phyloP scores from a whole-genome alignment of 92 coral and sea anemone species.

The Epizoanthus fatuus region DNA sequence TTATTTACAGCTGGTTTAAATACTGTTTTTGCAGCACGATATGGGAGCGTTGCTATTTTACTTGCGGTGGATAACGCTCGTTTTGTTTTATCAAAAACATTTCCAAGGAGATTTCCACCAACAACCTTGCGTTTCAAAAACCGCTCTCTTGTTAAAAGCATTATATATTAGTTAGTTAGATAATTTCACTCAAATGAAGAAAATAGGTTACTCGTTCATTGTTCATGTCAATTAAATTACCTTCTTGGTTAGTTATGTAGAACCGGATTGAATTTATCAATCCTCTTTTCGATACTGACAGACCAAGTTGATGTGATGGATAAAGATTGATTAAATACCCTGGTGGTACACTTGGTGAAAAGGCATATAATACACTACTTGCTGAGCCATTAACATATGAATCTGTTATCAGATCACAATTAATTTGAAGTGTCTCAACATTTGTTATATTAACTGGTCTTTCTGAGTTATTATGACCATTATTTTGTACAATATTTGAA shows the following conservation, averaged over 20 bases:
- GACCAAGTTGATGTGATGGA: too few species aligned
- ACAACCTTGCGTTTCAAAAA: constrained; percentile 2
- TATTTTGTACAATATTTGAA: not conserved
- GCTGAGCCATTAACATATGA: not conserved
- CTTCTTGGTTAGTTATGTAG: not conserved
- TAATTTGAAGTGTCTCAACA: not conserved
- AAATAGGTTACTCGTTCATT: constrained; percentile 17
- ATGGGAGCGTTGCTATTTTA: not conserved
- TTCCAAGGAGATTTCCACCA: constrained; percentile 4
- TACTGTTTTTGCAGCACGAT: not conserved
- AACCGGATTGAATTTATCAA: not conserved
- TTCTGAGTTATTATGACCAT: constrained; percentile 23
- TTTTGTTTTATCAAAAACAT: not conserved
- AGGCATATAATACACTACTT: constrained; percentile 8
- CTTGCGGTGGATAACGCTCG: not conserved
- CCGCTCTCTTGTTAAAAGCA: constrained; percentile 26
- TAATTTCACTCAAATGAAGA: not conserved
- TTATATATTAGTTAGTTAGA: not conserved
- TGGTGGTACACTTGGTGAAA: not conserved
- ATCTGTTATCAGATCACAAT: constrained; percentile 27
- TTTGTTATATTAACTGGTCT: constrained; percentile 16
- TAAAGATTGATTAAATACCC: not conserved
- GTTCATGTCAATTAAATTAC: not conserved
- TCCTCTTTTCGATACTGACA: not conserved
- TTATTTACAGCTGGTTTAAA: constrained; percentile 6